Base-by-base conservation (phyloP, 2,113 vertebrate species). In the Otus sunia region DNA sequence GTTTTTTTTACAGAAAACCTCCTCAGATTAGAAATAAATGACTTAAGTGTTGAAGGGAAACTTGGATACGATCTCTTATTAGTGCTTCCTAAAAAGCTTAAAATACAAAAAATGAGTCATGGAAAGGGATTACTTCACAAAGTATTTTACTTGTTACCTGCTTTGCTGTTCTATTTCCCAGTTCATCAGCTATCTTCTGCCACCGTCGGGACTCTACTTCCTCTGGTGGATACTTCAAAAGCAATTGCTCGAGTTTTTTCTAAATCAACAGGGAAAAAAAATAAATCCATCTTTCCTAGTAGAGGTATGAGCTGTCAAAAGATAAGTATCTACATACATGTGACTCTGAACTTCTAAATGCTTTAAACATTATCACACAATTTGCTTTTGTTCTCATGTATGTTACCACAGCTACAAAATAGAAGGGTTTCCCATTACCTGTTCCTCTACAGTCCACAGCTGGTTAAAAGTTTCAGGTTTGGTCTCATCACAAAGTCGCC, bases 391-490 rank as follows among this genome's bases (percentile, higher is more conserved):
- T 73, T 83, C 53, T 86, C 36, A 59, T 2, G 5, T 85, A 39
- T 22, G 22, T 30, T 84, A 76, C 11, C 73, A 84, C 10, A 49
- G 80, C 52, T 81, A 92, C 37, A 72, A 60, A 86, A 69, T 12
- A 2, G 15, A 82, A 72, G 37, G 60, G 49, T 52, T 88, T 77
- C 36, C 52, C 49, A 74, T 95, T 98, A 99, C 99, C 99, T 99
- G 99, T 84, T 99, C 99, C 95, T 99, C 99, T 90, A 99, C 98
- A 79, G 99, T 99, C 99, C 99, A 99, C 92, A 99, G 98, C 95
- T 99, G 99, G 98, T 99, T 99, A 97, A 99, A 99, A 25, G 99
- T 99, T 98, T 99, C 99, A 16, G 99, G 98, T 98, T 99, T 99
- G 98, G 98, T 99, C 97, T 99, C 98, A 95, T 99, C 98, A 27